Conservation (phyloP, 2,797 vertebrate genomes). For the Yasuhikotakia modesta region DNA sequence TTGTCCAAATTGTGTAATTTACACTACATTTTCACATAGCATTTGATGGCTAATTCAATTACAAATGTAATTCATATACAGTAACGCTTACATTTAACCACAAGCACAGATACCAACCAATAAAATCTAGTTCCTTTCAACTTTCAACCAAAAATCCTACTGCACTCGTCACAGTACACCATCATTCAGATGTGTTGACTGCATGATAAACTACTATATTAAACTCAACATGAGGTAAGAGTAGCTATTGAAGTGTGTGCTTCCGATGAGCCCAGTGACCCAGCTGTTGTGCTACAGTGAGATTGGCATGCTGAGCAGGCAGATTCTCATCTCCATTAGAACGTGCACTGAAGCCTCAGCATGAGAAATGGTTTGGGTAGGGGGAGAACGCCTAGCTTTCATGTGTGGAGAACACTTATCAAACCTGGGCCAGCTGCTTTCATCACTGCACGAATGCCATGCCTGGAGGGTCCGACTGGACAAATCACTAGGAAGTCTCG, state of each 20-base stretch:
- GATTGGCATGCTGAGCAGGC: constrained; percentile 21
- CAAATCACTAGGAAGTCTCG: constrained; percentile 10
- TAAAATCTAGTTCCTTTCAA: constrained; percentile 1
- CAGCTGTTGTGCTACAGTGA: constrained; percentile 30
- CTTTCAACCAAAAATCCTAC: constrained; percentile 32
- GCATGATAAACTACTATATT: constrained; percentile 22
- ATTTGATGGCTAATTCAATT: too few relatives aligned
- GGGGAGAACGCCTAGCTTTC: constrained; percentile 27
- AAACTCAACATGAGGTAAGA: constrained; percentile 23
- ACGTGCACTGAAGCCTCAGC: constrained; percentile 12
- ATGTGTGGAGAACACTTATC: too few relatives aligned
- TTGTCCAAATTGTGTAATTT: neutral
- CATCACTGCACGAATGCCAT: constrained; percentile 12
- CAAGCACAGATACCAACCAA: neutral
- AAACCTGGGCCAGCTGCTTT: constrained; percentile 50
- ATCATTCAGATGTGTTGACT: constrained; percentile 24
- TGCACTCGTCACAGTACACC: neutral
- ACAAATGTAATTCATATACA: too few relatives aligned
- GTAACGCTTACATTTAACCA: too few relatives aligned
- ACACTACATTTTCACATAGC: too few relatives aligned
- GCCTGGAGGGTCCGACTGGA: constrained; percentile 12
- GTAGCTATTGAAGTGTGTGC: constrained; percentile 27
- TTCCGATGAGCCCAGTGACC: constrained; percentile 13
- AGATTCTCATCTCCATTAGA: constrained; percentile 27
- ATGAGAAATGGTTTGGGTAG: constrained; percentile 37